Conservation (phyloP, 2,888 invertebrate species). For the Drosophila mettleri region DNA sequence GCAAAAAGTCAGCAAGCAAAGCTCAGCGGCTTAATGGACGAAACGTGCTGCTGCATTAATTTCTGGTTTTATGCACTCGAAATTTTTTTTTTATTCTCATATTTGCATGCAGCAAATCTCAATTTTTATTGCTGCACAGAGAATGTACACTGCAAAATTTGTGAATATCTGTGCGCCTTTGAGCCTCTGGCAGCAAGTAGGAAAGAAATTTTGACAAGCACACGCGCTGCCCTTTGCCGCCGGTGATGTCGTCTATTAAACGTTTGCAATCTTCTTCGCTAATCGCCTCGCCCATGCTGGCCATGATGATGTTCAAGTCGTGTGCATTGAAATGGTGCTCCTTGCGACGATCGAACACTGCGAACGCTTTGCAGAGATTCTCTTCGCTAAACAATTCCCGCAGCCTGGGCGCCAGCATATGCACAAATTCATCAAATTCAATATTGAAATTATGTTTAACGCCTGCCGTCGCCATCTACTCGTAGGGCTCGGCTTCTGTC, state of each 20-base stretch:
- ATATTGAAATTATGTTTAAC: conserved; percentile 90
- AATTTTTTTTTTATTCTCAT: conserved; percentile 30
- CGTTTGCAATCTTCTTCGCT: conserved; percentile 98
- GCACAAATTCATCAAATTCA: conserved; percentile 98
- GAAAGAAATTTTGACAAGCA: conserved; percentile 89
- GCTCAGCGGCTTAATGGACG: conserved; percentile 72
- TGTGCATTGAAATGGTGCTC: conserved; percentile 98
- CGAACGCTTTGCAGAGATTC: conserved; percentile 90
- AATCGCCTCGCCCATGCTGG: conserved; percentile 98
- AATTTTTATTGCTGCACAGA: conserved; percentile 51
- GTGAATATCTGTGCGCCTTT: background rate
- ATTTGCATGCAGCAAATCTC: conserved; percentile 59
- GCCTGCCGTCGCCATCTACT: conserved; percentile 99
- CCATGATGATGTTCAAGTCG: conserved; percentile 98
- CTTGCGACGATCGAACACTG: conserved; percentile 96
- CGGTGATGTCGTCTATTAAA: conserved; percentile 98
- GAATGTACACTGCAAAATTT: conserved; percentile 18
- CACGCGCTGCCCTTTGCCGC: conserved; percentile 97
- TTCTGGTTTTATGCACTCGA: conserved; percentile 70
- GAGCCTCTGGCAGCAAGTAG: conserved; percentile 27
- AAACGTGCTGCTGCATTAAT: conserved; percentile 79
- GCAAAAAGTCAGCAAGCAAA: conserved; percentile 73
- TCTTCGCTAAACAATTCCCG: conserved; percentile 99
- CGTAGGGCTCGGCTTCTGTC: conserved; percentile 99
- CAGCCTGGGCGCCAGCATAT: conserved; percentile 99